Evolutionary conservation across 1,140 invertebrate species (phyloP).

Genomic region (Danaus melanippus): DNA sequence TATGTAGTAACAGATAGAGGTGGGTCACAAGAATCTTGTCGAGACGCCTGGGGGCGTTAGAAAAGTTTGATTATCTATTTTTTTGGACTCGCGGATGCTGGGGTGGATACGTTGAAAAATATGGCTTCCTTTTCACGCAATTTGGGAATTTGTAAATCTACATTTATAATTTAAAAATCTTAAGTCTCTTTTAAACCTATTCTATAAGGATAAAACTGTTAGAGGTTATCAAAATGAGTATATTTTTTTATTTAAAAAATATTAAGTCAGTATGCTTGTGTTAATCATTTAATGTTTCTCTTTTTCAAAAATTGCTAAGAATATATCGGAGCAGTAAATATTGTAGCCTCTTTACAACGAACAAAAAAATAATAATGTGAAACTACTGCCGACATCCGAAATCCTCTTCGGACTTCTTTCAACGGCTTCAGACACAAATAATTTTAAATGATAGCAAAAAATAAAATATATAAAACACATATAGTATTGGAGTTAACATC

Average conservation of each 20-base stretch:
- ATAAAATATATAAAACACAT: no score
- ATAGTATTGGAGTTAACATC: no score
- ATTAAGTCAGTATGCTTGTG: background rate
- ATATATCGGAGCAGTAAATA: no score
- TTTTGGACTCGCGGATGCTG: constrained; percentile 55
- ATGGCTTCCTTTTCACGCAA: constrained; percentile 66
- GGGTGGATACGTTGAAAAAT: constrained; percentile 63
- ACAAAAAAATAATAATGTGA: background rate
- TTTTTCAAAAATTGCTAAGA: no score
- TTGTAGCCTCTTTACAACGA: no score
- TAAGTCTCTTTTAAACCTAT: background rate
- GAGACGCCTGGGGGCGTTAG: constrained; percentile 55
- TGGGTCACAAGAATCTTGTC: constrained; percentile 32
- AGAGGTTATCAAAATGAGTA: background rate
- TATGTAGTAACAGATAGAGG: constrained; percentile 11
- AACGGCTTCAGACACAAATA: no score
- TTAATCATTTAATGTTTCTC: background rate
- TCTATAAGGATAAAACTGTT: background rate
- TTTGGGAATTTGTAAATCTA: constrained; percentile 33
- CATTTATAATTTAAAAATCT: constrained; percentile 2
- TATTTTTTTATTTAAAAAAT: constrained; percentile 2
- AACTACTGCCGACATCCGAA: background rate
- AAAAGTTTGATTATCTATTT: constrained; percentile 70
- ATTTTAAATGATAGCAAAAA: no score
- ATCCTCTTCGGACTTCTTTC: no score